Evolutionary conservation across 2,888 invertebrate genomes (phyloP), one percentile per base, ranked within the genome.

Genomic region (Eustalomyia histrio): DNA sequence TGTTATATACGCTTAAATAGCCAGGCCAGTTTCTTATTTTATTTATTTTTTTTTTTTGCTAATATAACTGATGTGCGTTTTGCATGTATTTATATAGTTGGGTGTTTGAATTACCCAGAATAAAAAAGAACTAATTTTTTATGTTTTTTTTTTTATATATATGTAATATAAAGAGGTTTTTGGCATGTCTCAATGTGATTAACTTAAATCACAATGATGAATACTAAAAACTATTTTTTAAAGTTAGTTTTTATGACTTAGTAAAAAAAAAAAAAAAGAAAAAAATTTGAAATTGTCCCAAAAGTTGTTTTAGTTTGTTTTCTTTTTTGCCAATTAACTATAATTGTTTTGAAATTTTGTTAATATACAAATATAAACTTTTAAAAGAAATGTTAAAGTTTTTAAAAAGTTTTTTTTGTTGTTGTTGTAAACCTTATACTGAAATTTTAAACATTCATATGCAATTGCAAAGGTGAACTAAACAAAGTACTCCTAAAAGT

Each of bases 301-400:
- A 24, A 50, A 50, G 16, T 61, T 72, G 12, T 29, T 29, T 52
- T 53, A 14, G 14, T 64, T 69, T 69, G 63, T 52, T 57, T 50
- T 61, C 6, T 29, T 12, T 75, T 39, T 12, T 67, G 65, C 65
- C 69, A 69, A 76, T 81, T 81, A 74, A 65, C 55, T 61, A 57
- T 81, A 81, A 81, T 81, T 78, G 81, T 81, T 81, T 78, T 74
- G 33, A 81, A 81, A 74, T 74, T 76, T 74, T 68, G 63, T 74
- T 81, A 81, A 81, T 81, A 78, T 47, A 65, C 53, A 69, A 74
- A 74, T 50, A 57, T 43, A 78, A 81, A 81, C 65, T 81, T 81
- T 76, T 39, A 39, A 53, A 68, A 69, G 73, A 73, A 69, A 55
- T 78, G 21, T 43, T 50, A 18, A 69, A 76, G 72, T 80, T 80